phyloP scores from a whole-genome alignment of 2,113 vertebrate species.

The Rhinogobius similis region DNA sequence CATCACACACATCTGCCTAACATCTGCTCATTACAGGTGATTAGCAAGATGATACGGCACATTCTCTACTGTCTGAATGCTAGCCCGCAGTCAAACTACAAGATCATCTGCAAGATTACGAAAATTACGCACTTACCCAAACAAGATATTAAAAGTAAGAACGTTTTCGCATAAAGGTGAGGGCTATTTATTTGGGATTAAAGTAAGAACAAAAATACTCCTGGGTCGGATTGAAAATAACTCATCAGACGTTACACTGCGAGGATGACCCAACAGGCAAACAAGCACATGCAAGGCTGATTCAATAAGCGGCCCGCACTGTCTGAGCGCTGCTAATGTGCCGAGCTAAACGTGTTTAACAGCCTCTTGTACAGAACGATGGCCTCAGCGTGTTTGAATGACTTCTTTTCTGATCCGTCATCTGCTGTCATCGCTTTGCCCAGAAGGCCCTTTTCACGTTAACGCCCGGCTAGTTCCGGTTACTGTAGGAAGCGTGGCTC shows the following conservation, averaged over 20 bases:
- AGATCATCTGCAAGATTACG: conserved; percentile 19
- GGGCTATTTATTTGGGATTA: conserved; percentile 15
- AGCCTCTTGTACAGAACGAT: no score
- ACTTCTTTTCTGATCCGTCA: no score
- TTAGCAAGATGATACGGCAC: conserved; percentile 54
- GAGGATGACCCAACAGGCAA: conserved; percentile 47
- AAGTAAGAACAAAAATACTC: conserved; percentile 27
- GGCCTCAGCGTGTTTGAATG: no score
- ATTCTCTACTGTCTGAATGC: conserved; percentile 46
- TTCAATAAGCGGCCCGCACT: conserved; percentile 49
- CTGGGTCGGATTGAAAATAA: conserved; percentile 42
- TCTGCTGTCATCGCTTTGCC: no score
- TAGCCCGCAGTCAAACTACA: conserved; percentile 41
- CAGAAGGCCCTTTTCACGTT: no score
- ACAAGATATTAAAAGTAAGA: conserved; percentile 19
- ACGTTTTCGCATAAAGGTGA: conserved; percentile 16
- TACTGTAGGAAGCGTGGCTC: no score
- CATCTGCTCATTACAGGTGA: conserved; percentile 70
- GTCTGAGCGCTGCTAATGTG: conserved; percentile 3
- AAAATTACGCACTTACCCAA: conserved; percentile 31
- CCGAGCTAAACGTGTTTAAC: neutral
- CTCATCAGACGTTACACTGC: conserved; percentile 44
- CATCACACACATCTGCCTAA: conserved; percentile 65
- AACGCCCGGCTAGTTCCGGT: no score
- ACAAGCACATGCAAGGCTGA: conserved; percentile 48